Percentiles rank a stretch among this genome's conserved stretches.
Evolutionary conservation across 2,888 invertebrate genomes (phyloP).

Genomic region (Heliothis peltigera): DNA sequence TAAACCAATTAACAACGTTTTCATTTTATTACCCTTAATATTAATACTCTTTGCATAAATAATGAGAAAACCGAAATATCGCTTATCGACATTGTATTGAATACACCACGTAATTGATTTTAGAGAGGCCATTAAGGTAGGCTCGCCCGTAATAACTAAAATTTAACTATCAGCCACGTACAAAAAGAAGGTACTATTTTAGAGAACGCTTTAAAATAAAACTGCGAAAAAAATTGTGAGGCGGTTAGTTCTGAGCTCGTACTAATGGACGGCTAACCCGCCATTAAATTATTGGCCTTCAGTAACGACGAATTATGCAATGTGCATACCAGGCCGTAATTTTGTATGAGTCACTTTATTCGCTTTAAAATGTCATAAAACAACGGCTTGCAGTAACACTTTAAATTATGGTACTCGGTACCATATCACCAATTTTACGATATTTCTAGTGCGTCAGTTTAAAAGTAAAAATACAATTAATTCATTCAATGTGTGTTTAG

Average conservation of each 20-base stretch:
- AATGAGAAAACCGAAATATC: neutral
- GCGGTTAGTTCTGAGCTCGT: conserved; percentile 24
- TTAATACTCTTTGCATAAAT: neutral
- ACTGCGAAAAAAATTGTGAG: conserved; percentile 5
- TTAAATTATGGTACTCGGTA: no score
- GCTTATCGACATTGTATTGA: neutral
- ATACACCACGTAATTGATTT: neutral
- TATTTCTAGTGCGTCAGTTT: no score
- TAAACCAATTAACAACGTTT: neutral
- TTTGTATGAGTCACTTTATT: no score
- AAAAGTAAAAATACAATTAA: no score
- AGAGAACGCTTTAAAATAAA: neutral
- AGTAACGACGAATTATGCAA: conserved; percentile 21
- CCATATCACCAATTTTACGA: no score
- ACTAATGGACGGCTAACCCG: conserved; percentile 26
- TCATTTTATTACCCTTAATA: neutral
- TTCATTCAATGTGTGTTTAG: no score
- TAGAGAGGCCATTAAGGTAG: neutral
- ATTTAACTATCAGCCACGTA: neutral
- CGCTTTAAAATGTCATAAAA: no score
- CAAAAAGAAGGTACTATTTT: conserved; percentile 3
- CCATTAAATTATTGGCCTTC: conserved; percentile 24
- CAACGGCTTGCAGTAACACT: no score
- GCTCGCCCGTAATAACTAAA: conserved; percentile 2
- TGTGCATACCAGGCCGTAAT: neutral